Conservation (phyloP, 1,140 invertebrate species). For the Archivesica marissinica region DNA sequence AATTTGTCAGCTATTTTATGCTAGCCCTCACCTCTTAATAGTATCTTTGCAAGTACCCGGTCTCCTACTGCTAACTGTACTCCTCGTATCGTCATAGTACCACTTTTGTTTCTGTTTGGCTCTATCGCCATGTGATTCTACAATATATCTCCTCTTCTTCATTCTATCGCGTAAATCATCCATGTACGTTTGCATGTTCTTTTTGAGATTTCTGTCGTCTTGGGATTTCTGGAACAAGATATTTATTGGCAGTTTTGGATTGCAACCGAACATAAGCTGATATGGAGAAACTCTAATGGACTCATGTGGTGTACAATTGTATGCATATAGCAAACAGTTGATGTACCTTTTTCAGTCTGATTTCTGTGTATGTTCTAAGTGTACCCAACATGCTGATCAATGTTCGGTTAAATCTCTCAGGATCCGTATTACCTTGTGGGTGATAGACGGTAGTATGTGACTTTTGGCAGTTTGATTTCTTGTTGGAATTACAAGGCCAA, state of each 20-base stretch:
- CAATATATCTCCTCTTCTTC: neutral
- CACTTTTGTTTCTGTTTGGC: conserved; percentile 42
- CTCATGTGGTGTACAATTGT: conserved; percentile 36
- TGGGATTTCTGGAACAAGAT: conserved; percentile 10
- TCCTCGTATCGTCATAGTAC: conserved; percentile 27
- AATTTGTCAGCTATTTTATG: conserved; percentile 62
- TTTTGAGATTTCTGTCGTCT: neutral
- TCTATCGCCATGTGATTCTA: no score
- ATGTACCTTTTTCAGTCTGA: conserved; percentile 47
- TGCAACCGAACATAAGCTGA: conserved; percentile 27
- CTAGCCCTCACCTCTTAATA: conserved; percentile 46
- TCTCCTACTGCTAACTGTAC: conserved; percentile 4
- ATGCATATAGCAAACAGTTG: neutral
- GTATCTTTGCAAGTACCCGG: conserved; percentile 23
- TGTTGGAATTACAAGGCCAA: conserved; percentile 48
- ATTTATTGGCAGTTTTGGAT: conserved; percentile 5
- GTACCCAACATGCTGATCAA: conserved; percentile 32
- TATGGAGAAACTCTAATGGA: conserved; percentile 13
- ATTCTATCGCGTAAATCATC: conserved; percentile 42
- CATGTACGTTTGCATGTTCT: conserved; percentile 27
- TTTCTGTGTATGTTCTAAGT: neutral
- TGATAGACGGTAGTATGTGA: neutral
- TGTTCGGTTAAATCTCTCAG: conserved; percentile 27
- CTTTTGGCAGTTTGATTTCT: conserved; percentile 54
- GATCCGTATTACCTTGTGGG: neutral